phyloP scores from a whole-genome alignment of 2,888 invertebrate genomes.

The Acleris sparsana region DNA sequence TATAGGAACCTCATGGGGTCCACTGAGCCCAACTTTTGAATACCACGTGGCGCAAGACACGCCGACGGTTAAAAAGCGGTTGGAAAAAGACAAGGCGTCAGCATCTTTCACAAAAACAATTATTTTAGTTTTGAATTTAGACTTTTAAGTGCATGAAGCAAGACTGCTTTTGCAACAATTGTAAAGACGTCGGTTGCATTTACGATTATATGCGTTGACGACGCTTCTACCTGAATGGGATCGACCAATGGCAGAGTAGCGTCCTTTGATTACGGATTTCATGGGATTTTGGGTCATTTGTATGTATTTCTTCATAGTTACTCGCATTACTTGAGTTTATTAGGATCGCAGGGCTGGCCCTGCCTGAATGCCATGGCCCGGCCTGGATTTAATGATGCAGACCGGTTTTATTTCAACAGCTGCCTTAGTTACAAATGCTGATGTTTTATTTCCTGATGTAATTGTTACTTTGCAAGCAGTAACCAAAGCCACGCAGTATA shows the following conservation, averaged over 20 bases:
- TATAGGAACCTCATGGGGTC: conserved; percentile 4
- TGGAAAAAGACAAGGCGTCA: not conserved
- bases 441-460: no score
- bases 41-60: conserved; percentile 8
- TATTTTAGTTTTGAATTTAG: not conserved
- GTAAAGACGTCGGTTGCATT: conserved; percentile 1
- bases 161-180: not conserved
- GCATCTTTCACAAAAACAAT: not conserved
- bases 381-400: no score
- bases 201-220: conserved; percentile 2
- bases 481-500: no score
- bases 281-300: conserved; percentile 8
- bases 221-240: conserved; percentile 18
- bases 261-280: not conserved
- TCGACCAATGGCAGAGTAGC: conserved; percentile 12
- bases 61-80: conserved; percentile 4
- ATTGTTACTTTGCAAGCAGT: no score
- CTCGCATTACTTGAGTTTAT: not conserved
- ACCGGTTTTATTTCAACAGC: no score
- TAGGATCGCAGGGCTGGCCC: not conserved
- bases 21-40: not conserved
- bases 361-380: no score
- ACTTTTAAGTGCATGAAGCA: not conserved
- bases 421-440: not conserved
- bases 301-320: not conserved